phyloP scores from a whole-genome alignment of 2,888 invertebrate species.

The Cotesia congregata region DNA sequence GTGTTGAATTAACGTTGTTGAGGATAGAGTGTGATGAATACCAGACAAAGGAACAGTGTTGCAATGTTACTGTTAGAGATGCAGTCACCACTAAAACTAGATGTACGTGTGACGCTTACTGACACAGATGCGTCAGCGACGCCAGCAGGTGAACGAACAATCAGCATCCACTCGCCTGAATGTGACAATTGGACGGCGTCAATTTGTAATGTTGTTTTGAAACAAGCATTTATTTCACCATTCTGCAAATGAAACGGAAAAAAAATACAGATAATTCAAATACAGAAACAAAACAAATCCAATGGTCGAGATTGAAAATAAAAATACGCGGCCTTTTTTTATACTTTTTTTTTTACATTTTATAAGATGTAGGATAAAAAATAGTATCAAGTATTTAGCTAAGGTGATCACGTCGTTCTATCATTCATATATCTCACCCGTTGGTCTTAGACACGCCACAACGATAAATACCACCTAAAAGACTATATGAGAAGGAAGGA shows the following conservation, averaged over 20 bases:
- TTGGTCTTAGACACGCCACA: conserved; percentile 33
- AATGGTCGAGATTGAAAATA: conserved; percentile 31
- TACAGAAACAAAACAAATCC: background rate
- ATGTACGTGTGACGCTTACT: conserved; percentile 74
- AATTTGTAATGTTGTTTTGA: conserved; percentile 75
- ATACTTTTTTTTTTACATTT: conserved; percentile 12
- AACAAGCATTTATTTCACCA: conserved; percentile 74
- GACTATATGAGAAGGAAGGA: background rate
- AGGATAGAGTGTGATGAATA: conserved; percentile 50
- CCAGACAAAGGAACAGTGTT: conserved; percentile 56
- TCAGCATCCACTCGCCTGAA: conserved; percentile 76
- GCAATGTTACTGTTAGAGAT: conserved; percentile 54
- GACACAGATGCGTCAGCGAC: conserved; percentile 76
- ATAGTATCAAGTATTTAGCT: conserved; percentile 29
- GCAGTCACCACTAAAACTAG: conserved; percentile 57
- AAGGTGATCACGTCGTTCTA: conserved; percentile 33
- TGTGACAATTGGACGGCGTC: conserved; percentile 74
- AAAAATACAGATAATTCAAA: conserved; percentile 12
- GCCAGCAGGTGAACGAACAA: conserved; percentile 76
- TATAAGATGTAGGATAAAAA: background rate
- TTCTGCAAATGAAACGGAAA: conserved; percentile 69
- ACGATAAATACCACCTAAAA: conserved; percentile 37
- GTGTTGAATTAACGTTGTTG: conserved; percentile 37
- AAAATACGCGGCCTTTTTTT: background rate
- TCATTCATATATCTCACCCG: conserved; percentile 28